A percentile compares a stretch with the other conserved stretches of the same genome.
These are phyloP conservation scores for Morinoia aosen DNA, from an alignment of 2,888 invertebrate species.

Conservation along the genomic window DNA sequence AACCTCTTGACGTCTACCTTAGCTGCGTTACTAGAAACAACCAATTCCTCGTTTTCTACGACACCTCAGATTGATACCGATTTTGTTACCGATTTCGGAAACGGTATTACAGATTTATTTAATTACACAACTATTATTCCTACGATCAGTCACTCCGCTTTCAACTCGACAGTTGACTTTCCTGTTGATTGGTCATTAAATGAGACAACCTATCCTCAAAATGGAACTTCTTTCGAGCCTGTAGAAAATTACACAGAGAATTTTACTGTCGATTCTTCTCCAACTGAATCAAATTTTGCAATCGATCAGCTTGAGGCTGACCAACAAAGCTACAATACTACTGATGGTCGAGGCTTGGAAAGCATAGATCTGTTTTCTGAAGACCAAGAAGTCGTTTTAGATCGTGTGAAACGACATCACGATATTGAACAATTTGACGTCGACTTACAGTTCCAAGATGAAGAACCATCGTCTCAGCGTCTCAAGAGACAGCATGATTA, in stretches of 20 bases:
- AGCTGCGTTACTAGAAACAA: not conserved
- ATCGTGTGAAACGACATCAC: not conserved
- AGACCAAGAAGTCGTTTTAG: not conserved
- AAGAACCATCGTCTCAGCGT: not conserved
- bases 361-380: not conserved
- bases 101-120: not conserved
- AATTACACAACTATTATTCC: not conserved
- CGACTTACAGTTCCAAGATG: not conserved
- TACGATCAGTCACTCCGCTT: not conserved
- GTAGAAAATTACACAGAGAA: not conserved
- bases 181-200: not conserved
- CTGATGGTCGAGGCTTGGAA: not conserved
- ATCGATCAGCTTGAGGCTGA: not conserved
- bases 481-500: constrained; percentile 45
- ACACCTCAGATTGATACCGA: not conserved
- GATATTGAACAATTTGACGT: not conserved
- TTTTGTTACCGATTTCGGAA: not conserved
- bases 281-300: not conserved
- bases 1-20: not conserved
- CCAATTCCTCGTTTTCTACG: not conserved
- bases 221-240: not conserved
- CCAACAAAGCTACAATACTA: not conserved
- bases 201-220: not conserved
- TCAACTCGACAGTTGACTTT: not conserved
- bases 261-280: not conserved